Conservation (phyloP, 2,113 vertebrate genomes). For the Cephalopholis sonnerati region DNA sequence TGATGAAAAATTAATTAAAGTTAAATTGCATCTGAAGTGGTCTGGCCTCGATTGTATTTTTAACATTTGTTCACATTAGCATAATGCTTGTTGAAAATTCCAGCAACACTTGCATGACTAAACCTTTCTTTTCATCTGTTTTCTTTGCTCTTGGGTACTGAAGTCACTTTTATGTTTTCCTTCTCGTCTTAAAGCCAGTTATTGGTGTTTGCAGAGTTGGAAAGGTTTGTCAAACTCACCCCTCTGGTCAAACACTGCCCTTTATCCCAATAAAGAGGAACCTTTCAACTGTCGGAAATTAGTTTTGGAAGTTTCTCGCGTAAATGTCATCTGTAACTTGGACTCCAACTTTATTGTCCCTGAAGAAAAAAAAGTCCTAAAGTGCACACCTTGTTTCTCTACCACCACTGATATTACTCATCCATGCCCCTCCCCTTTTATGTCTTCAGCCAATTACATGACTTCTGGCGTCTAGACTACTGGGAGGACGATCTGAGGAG, state of each 20-base stretch:
- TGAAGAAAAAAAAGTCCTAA: neutral
- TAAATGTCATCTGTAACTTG: constrained; percentile 20
- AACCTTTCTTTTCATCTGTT: neutral
- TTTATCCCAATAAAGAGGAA: constrained; percentile 13
- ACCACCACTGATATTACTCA: neutral
- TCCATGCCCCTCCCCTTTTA: constrained; percentile 22
- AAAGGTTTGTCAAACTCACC: neutral
- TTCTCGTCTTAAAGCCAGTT: constrained; percentile 11
- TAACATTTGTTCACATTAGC: neutral
- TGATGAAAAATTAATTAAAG: constrained; percentile 4
- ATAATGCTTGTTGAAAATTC: neutral
- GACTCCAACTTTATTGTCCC: neutral
- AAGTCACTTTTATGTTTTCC: neutral
- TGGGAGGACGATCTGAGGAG: constrained; percentile 98
- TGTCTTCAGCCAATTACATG: constrained; percentile 90
- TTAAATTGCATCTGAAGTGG: constrained; percentile 5
- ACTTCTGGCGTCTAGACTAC: constrained; percentile 99
- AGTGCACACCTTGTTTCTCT: neutral
- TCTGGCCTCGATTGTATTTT: neutral
- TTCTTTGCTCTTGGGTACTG: neutral
- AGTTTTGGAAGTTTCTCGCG: neutral
- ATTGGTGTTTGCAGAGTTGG: constrained; percentile 12
- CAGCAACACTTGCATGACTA: neutral
- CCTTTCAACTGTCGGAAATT: neutral
- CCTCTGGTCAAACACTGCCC: neutral